Conservation (phyloP, 2,113 vertebrate species). For the Cisticola juncidis region DNA sequence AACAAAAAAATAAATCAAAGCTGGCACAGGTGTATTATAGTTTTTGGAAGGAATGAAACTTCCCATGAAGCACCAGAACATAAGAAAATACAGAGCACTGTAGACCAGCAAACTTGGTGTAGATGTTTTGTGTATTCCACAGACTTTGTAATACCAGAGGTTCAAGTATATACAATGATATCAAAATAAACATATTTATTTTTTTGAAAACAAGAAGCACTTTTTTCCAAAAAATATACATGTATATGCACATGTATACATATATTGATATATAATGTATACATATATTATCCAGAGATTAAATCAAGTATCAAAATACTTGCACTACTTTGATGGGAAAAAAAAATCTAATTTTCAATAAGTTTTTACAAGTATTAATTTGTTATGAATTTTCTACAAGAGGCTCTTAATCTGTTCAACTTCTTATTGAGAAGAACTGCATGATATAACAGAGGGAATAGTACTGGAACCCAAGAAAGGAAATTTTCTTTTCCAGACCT, state of each 20-base stretch:
- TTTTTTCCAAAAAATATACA: background rate
- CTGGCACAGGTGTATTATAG: background rate
- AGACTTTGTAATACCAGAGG: background rate
- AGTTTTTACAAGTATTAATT: background rate
- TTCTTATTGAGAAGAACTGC: background rate
- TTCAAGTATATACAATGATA: background rate
- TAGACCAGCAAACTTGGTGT: background rate
- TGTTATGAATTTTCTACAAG: background rate
- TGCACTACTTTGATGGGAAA: background rate
- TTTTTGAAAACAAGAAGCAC: background rate
- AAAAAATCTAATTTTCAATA: background rate
- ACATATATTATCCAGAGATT: background rate
- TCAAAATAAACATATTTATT: background rate
- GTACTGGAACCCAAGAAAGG: background rate
- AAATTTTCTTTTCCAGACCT: background rate
- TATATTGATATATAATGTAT: background rate
- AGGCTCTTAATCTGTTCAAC: background rate
- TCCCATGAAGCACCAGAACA: background rate
- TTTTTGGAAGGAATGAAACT: background rate
- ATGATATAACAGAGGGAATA: background rate
- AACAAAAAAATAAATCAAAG: background rate
- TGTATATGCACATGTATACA: too few relatives aligned
- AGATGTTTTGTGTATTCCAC: background rate
- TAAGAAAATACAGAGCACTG: background rate
- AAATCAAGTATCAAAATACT: background rate